Evolutionary conservation across 2,888 invertebrate genomes (phyloP), one percentile per base, ranked within the genome.

Genomic region (Epinotia brunnichana): DNA sequence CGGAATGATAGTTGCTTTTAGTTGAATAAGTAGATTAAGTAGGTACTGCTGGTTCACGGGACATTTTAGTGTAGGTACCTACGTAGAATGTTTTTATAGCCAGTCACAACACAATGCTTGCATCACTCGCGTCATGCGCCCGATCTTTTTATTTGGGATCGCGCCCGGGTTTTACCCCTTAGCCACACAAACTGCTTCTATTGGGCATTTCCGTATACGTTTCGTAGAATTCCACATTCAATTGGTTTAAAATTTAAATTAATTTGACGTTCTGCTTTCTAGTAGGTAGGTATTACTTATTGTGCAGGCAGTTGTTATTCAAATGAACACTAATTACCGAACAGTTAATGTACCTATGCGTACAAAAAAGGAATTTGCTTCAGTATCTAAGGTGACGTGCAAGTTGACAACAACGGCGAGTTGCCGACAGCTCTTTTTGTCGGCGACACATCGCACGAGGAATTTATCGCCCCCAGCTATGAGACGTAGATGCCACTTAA

Each of bases 401-500:
- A 41, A 67, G 24, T 19, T 51, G 64, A 54, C 64, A 35, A n/a
- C 24, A 35, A n/a, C 24, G 29, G 13, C 41, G 21, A 15, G 13
- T 15, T 44, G 67, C 56, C 53, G 39, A 63, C 51, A 15, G 19
- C 63, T 44, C 57, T 73, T 73, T 69, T 73, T 73, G 68, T 63
- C 53, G 60, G 41, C 56, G 62, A 62, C 56, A 62, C 61, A 59
- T 59, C 63, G 56, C 53, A 29, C 68, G 39, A 21, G 63, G 63
- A 69, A 63, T 73, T 68, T 63, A 63, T 73, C 35, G 63, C 68
- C 53, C 62, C 39, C 51, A 69, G 73, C 73, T 35, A 59, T 64
- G 48, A 39, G 63, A 70, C 44, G 41, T 74, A 76, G 70, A 70
- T 64, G 72, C 78, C 76, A 76, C 73, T 78, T 80, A 82, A 85